Evolutionary conservation across 2,888 invertebrate species (phyloP), one percentile per base, ranked within the genome.

Genomic region (Melanchra persicariae): DNA sequence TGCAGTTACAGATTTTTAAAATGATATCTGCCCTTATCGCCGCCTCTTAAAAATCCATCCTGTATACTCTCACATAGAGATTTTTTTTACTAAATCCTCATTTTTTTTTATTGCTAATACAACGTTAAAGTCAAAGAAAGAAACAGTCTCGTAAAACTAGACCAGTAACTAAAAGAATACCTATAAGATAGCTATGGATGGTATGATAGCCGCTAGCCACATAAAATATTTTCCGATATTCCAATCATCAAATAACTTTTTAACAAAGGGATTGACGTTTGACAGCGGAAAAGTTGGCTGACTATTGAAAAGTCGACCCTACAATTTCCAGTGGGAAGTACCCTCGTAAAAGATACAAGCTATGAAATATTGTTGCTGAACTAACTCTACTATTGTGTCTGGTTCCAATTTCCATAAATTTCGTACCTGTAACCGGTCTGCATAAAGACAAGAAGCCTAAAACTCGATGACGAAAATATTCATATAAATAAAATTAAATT

Each of bases 401-500:
- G 43, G 34, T 34, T 45, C 49, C 24, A 62, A 74, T 74, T 74
- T 69, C 34, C 69, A 80, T 58, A 61, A 26, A 64, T 69, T 65
- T 64, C 12, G 15, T 49, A 43, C 45, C 24, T 15, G 24, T 60
- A 67, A 40, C 45, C 37, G 49, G 30, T 62, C 40, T 40, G 1
- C 40, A 40, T 40, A 40, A 40, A 40, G 40, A 40, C 40, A 40
- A 40, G 12, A 12, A 15, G 40, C 17, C 40, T 40, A 47, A 47
- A 55, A 47, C 30, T 40, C 26, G 24, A 57, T 43, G 70, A 15
- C 45, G n/a, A 70, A 66, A 72, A 66, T 69, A 40, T 70, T 70
- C 37, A 24, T 40, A n/a, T 55, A 52, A 58, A 76, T 74, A 54
- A 65, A 75, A 73, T 61, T n/a, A n/a, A n/a, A 67, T 66, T 52